Base-by-base conservation (phyloP, 2,113 vertebrate genomes). In the Osmerus mordax region DNA sequence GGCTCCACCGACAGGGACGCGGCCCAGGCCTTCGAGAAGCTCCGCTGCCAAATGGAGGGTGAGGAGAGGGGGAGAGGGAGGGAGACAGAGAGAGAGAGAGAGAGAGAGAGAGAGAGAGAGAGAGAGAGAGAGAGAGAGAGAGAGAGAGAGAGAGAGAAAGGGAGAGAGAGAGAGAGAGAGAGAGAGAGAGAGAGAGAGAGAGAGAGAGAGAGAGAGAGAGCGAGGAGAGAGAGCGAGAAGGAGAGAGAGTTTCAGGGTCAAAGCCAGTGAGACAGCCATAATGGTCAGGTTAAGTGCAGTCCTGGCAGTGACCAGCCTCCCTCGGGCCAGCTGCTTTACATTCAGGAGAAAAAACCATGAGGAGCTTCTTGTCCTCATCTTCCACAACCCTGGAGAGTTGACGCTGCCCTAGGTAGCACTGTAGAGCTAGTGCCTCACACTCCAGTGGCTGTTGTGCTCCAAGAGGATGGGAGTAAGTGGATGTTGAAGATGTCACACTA, bases 1-100 rank as follows among this genome's bases (percentile, higher is more conserved):
- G 23, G 12, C 87, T 87, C 16, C 78, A 85, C 0, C 1, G 89
- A 91, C 4, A 86, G 88, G 18, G 72, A 80, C 72, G 91, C 89
- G 0, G 81, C 81, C 3, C 87, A 92, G 81, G 90, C 89, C 67
- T 91, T 92, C 73, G 91, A 93, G 74, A 92, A 92, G 59, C 84
- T 92, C 76, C 86, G 91, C 72, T 92, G 89, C 79, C 90, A 92
- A 84, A 90, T 93, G 91, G 92, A 93, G 74, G 90, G 92, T 92
- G 79, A 69, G 14, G 65, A 15, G 0, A 23, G 28, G 8, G 41
- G 63, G 53, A 16, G 63, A 66, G 19, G 19, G 41, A 4, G 29
- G 15, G 41, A 32, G 32, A 53, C 5, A 14, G n/a, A 15, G 23
- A 1, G 12, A 54, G 58, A 25, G 23, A 19, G 61, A 1, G 64